Evolutionary conservation across 2,113 vertebrate species (phyloP).

Genomic region (Aleadryas rufinucha): DNA sequence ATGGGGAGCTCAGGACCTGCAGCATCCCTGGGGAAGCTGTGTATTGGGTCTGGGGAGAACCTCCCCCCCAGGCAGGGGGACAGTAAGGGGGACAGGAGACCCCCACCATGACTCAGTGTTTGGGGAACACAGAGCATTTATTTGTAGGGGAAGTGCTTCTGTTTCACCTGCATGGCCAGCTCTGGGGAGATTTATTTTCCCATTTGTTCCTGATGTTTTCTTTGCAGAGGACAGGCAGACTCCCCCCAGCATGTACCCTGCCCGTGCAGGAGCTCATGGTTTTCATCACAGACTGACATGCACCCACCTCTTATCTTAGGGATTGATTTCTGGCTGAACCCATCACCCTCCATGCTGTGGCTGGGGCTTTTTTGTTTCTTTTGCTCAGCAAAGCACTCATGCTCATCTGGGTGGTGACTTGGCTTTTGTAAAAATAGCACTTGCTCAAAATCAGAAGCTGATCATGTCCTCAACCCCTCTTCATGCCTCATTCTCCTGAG

Average conservation of each 20-base stretch:
- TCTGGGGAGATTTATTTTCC: not conserved
- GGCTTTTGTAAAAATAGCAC: not conserved
- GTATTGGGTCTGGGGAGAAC: not conserved
- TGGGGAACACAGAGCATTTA: not conserved
- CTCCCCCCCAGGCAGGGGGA: fast-evolving
- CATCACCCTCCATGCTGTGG: not conserved
- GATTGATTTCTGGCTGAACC: not conserved
- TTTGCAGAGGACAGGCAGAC: not conserved
- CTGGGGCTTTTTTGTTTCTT: not conserved
- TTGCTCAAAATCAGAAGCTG: not conserved
- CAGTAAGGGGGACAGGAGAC: not conserved
- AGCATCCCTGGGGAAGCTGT: not conserved
- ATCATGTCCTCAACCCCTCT: not conserved
- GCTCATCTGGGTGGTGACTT: not conserved
- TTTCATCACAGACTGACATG: not conserved
- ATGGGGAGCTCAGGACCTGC: fast-evolving
- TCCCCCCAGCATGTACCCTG: fast-evolving
- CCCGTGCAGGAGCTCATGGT: not conserved
- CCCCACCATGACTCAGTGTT: not conserved
- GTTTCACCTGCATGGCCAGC: not conserved
- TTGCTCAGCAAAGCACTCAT: not conserved
- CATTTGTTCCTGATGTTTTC: not conserved
- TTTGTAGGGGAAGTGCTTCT: not conserved
- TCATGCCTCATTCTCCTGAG: not conserved
- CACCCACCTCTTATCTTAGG: not conserved